These are phyloP conservation scores for Fukomys damarensis DNA, from an alignment of 2,113 vertebrate species.

Conservation along the genomic window DNA sequence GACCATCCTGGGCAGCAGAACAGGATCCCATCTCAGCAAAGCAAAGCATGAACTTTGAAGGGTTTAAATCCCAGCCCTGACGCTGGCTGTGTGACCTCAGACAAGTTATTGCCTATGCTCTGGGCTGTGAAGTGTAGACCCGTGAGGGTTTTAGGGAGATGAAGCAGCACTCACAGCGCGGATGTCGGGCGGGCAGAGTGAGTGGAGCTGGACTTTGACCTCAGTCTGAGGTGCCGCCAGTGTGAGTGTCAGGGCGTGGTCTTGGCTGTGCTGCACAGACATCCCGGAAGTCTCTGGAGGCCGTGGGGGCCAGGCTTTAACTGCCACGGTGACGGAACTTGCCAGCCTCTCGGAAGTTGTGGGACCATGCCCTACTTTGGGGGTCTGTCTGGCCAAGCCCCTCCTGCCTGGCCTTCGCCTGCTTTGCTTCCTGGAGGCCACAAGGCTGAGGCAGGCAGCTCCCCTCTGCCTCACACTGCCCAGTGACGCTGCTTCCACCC, in stretches of 20 bases:
- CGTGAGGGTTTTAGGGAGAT: fast-evolving
- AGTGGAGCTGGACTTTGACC: background rate
- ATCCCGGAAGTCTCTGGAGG: too few species aligned
- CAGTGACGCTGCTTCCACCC: fast-evolving
- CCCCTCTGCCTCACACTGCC: background rate
- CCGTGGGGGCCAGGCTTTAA: too few species aligned
- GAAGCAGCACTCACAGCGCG: background rate
- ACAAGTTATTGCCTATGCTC: background rate
- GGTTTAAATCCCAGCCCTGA: background rate
- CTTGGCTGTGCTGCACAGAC: too few species aligned
- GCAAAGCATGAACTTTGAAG: background rate
- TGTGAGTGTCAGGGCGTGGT: too few species aligned
- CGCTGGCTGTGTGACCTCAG: background rate
- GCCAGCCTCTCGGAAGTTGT: too few species aligned
- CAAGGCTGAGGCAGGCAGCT: too few species aligned
- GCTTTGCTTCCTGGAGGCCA: background rate
- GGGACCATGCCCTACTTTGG: too few species aligned
- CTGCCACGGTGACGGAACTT: too few species aligned
- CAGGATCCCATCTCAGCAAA: background rate
- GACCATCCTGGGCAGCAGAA: background rate
- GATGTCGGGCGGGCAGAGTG: too few species aligned
- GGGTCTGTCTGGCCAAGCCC: background rate
- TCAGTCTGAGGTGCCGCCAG: too few species aligned
- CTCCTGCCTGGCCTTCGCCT: background rate
- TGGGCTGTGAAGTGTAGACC: too few species aligned